phyloP scores from a whole-genome alignment of 2,888 invertebrate species.

The Plagiodera versicolora region DNA sequence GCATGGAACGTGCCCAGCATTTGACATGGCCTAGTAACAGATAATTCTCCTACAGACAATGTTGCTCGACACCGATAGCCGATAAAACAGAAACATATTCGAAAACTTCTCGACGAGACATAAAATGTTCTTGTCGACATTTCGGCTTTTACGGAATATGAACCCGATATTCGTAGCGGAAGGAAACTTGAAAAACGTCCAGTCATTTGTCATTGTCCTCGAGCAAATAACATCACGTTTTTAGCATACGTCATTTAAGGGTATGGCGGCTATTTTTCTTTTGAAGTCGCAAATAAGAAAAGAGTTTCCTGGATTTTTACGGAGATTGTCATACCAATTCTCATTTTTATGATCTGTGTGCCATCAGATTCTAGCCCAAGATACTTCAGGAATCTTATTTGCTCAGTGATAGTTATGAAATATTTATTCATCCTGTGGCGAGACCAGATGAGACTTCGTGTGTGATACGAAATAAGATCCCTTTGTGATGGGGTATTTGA shows the following conservation, averaged over 20 bases:
- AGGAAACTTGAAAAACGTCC: conserved; percentile 40
- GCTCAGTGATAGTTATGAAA: conserved; percentile 14
- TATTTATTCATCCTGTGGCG: conserved; percentile 11
- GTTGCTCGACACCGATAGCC: conserved; percentile 36
- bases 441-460: conserved; percentile 5
- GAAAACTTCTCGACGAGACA: conserved; percentile 37
- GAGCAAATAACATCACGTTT: conserved; percentile 47
- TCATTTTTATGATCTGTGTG: conserved; percentile 36
- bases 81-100: conserved; percentile 42
- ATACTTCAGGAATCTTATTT: conserved; percentile 12
- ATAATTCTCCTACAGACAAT: conserved; percentile 38
- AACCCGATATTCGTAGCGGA: conserved; percentile 32
- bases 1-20: conserved; percentile 36
- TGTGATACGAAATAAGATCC: neutral
- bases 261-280: conserved; percentile 43
- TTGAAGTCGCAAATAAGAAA: conserved; percentile 44
- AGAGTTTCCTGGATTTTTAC: conserved; percentile 43
- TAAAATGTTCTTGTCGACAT: conserved; percentile 37
- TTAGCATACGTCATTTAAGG: conserved; percentile 44
- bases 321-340: conserved; percentile 45
- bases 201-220: conserved; percentile 44
- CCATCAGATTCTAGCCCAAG: conserved; percentile 15
- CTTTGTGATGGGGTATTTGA: neutral
- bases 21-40: conserved; percentile 28
- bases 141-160: conserved; percentile 33